Conservation (phyloP, 2,797 vertebrate species). For the Florisuga fusca region DNA sequence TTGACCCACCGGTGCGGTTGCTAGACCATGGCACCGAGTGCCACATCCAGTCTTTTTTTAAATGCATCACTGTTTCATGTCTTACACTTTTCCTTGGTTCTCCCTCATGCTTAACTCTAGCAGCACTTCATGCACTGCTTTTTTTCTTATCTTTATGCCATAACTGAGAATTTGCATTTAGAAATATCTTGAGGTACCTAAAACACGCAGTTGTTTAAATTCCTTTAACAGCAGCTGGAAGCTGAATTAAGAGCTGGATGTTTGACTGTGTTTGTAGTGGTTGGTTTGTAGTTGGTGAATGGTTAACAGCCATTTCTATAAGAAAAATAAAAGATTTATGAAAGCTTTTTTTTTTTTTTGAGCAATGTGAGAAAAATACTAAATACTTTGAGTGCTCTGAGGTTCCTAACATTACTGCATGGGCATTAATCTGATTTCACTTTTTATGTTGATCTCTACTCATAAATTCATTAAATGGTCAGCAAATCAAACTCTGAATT, state of each 20-base stretch:
- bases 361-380: neutral
- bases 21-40: no score
- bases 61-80: neutral
- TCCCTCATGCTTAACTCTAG: neutral
- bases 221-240: neutral
- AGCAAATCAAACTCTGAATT: constrained; percentile 29
- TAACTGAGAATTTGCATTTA: neutral
- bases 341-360: neutral
- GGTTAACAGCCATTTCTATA: neutral
- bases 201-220: neutral
- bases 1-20: no score
- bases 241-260: neutral
- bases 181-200: neutral
- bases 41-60: no score
- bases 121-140: neutral
- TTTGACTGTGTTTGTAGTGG: neutral
- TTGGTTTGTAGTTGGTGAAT: neutral
- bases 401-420: neutral
- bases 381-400: neutral
- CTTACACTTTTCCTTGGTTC: neutral
- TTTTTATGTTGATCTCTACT: constrained; percentile 24
- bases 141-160: neutral
- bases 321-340: constrained; percentile 2
- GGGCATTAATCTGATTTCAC: constrained; percentile 8
- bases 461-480: constrained; percentile 23